A percentile compares a stretch with the other conserved stretches of the same genome.
These are phyloP conservation scores for Eucidaris tribuloides DNA, from an alignment of 35 echinoderm and acorn worm species.

Conservation along the genomic window DNA sequence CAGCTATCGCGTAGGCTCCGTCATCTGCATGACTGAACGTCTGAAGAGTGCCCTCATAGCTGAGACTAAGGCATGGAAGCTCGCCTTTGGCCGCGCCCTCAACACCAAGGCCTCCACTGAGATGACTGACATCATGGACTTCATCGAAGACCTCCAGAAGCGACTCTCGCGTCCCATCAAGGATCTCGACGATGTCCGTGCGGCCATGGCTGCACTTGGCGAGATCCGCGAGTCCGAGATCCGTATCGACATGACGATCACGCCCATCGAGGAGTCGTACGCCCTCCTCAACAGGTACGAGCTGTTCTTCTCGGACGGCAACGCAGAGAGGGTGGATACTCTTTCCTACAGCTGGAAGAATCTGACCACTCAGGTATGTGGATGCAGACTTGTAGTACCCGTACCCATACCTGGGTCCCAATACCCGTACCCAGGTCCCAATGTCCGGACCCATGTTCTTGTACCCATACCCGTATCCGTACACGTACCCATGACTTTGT, in stretches of 20 bases:
- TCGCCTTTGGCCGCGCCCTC: slow-evolving; percentile 85
- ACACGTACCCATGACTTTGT: too few relatives aligned
- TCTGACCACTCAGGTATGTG: slow-evolving; percentile 71
- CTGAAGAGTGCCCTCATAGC: slow-evolving; percentile 73
- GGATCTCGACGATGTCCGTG: slow-evolving; percentile 89
- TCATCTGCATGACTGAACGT: slow-evolving; percentile 87
- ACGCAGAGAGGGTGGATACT: slow-evolving; percentile 93
- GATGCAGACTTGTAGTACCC: too few relatives aligned
- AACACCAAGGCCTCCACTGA: slow-evolving; percentile 83
- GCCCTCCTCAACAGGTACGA: slow-evolving; percentile 87
- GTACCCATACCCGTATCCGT: too few relatives aligned
- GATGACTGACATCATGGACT: slow-evolving; percentile 90
- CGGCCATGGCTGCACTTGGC: slow-evolving; percentile 75
- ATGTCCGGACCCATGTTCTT: too few relatives aligned
- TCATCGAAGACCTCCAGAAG: slow-evolving; percentile 95
- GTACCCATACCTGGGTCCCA: too few relatives aligned
- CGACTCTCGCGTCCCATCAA: slow-evolving; percentile 79
- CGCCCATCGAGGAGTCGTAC: slow-evolving; percentile 91
- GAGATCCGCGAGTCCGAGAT: slow-evolving; percentile 89
- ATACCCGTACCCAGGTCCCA: too few relatives aligned
- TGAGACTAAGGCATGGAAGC: slow-evolving; percentile 92
- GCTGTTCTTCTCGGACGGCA: slow-evolving; percentile 83
- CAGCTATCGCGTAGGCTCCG: slow-evolving; percentile 74
- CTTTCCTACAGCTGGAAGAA: slow-evolving; percentile 98
- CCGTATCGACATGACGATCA: slow-evolving; percentile 92